Base-by-base conservation (phyloP, 1,140 invertebrate species). In the Drosophila tristis region DNA sequence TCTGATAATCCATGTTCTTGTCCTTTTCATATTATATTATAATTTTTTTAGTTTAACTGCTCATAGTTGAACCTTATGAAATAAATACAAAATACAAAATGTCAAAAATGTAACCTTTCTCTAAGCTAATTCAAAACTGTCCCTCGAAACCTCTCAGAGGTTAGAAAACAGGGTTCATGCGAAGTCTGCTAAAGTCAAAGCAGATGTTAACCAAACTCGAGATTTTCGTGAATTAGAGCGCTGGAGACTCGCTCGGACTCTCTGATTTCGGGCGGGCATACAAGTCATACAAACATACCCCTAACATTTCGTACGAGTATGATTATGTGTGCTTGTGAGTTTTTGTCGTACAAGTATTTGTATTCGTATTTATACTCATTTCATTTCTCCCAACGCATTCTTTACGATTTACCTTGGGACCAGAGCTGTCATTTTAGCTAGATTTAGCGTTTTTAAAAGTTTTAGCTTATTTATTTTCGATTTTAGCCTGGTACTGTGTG, bases 361-460 rank as follows among this genome's bases (percentile, higher is more conserved):
- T 86, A 81, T 50, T 78, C 60, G 71, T 86, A 81, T 81, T 87
- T 86, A 78, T 82, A 86, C 82, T 86, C 78, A 87, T 86, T 86
- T 87, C 70, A 82, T 87, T 78, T 78, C 44, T 48, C 74, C 80
- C 73, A 68, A 73, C 74, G 72, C 66, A 87, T 87, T 86, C 74
- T 78, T 78, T 86, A 81, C 78, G 65, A 65, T 66, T 70, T 45
- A 15, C 48, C 48, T 61, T 20, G 20, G 20, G 20, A 20, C 20
- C 20, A 20, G 20, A 20, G 1, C 20, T 1, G 0, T 20, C 20
- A 20, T 20, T 20, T 20, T 20, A 20, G 20, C 20, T 20, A 20
- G 20, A 20, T 20, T 20, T 20, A 20, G 0, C 20, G 2, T 20
- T 20, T 20, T 20, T 20, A 1, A 1, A 20, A 20, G 0, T 20